A percentile compares a stretch with the other conserved stretches of the same genome.
phyloP scores from a whole-genome alignment of 2,113 vertebrate genomes.

The Syrrhaptes paradoxus region DNA sequence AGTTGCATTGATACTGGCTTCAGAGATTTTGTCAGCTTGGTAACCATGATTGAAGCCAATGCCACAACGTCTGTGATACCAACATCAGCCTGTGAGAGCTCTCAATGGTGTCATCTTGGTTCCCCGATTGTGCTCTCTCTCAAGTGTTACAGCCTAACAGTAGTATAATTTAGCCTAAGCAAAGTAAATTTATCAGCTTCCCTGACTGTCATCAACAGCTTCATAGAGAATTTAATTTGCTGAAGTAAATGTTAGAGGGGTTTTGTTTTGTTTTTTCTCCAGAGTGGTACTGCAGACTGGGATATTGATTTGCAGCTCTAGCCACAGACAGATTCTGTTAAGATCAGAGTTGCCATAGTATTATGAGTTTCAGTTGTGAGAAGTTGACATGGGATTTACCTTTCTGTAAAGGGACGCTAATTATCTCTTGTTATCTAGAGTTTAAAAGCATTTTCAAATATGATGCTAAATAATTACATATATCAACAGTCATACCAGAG shows the following conservation, averaged over 20 bases:
- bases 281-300: not conserved
- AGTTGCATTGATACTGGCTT: not conserved
- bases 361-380: not conserved
- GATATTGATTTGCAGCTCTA: not conserved
- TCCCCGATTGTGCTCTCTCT: not conserved
- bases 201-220: not conserved
- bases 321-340: not conserved
- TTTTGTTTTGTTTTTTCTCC: not conserved
- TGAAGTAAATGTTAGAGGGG: not conserved
- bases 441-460: conserved; percentile 10
- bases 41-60: not conserved
- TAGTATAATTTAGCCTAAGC: not conserved
- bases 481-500: not conserved
- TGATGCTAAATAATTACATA: conserved; percentile 10
- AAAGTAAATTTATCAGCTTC: not conserved
- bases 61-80: not conserved
- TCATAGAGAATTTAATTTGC: not conserved
- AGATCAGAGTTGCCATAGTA: not conserved
- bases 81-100: not conserved
- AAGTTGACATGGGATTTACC: not conserved
- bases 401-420: not conserved
- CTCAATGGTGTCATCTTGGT: not conserved
- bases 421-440: not conserved
- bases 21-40: not conserved
- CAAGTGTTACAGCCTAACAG: not conserved